Conservation (phyloP, 2,797 vertebrate genomes). For the Otus scops region DNA sequence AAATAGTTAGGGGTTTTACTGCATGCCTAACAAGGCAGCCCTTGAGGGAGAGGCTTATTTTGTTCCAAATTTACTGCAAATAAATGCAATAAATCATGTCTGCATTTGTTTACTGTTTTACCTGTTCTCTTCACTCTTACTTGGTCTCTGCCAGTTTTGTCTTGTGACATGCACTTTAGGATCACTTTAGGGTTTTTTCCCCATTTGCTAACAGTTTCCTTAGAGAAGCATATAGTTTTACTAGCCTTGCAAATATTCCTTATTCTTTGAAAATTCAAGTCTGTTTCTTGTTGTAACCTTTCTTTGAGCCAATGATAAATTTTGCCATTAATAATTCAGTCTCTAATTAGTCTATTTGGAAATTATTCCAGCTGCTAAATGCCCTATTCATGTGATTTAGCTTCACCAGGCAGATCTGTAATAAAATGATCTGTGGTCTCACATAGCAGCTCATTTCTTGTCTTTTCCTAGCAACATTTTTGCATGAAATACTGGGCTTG, state of each 20-base stretch:
- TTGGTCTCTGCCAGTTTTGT: slow-evolving; percentile 3
- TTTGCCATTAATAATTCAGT: slow-evolving; percentile 47
- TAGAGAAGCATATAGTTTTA: slow-evolving; percentile 27
- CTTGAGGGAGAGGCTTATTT: slow-evolving; percentile 43
- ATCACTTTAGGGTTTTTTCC: background rate
- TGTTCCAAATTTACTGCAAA: slow-evolving; percentile 29
- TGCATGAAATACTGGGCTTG: background rate
- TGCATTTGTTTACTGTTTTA: slow-evolving; percentile 15
- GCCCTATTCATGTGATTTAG: slow-evolving; percentile 11
- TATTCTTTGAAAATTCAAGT: slow-evolving; percentile 45
- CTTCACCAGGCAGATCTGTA: background rate
- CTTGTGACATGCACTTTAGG: background rate
- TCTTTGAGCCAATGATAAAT: slow-evolving; percentile 46
- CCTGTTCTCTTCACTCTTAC: slow-evolving; percentile 6
- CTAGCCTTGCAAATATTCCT: slow-evolving; percentile 29
- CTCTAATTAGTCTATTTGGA: slow-evolving; percentile 37
- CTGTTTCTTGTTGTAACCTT: slow-evolving; percentile 23
- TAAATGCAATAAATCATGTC: slow-evolving; percentile 37
- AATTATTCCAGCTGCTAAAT: slow-evolving; percentile 58
- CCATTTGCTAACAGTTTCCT: background rate
- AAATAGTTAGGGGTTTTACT: background rate
- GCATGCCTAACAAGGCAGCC: slow-evolving; percentile 9
- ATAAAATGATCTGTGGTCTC: background rate
- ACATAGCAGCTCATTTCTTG: background rate
- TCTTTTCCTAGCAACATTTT: background rate